Evolutionary conservation across 2,888 invertebrate species (phyloP).

Genomic region (Idaea biselata): DNA sequence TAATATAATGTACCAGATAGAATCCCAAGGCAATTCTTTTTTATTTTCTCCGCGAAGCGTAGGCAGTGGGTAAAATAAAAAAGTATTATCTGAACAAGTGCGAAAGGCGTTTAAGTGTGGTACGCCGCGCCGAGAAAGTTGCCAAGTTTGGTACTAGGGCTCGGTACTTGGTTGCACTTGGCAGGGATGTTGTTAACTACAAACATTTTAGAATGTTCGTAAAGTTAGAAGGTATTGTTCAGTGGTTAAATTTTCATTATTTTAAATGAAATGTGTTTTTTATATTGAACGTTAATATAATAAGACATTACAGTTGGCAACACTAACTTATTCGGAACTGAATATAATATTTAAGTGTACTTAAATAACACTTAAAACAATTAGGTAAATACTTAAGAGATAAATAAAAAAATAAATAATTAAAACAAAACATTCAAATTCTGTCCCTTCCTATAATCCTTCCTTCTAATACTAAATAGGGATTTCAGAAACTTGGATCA

Average conservation of each 20-base stretch:
- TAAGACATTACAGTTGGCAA: too few species aligned
- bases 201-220: not conserved
- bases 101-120: constrained; percentile 46
- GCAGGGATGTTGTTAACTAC: not conserved
- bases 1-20: not conserved
- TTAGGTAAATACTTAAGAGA: too few species aligned
- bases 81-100: constrained; percentile 39
- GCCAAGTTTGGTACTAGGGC: constrained; percentile 31
- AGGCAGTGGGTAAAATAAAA: constrained; percentile 26
- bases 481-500: too few species aligned
- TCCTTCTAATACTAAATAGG: too few species aligned
- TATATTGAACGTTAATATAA: too few species aligned
- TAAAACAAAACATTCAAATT: too few species aligned
- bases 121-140: constrained; percentile 31
- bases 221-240: not conserved
- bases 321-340: too few species aligned
- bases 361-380: too few species aligned
- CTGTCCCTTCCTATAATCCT: too few species aligned
- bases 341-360: too few species aligned
- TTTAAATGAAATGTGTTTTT: not conserved
- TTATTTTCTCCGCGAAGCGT: constrained; percentile 34
- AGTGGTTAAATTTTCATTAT: not conserved
- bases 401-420: too few species aligned
- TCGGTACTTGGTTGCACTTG: constrained; percentile 32
- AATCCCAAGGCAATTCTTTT: constrained; percentile 27